Conservation (phyloP, 2,888 invertebrate genomes). For the Leptopilina drosophilae region DNA sequence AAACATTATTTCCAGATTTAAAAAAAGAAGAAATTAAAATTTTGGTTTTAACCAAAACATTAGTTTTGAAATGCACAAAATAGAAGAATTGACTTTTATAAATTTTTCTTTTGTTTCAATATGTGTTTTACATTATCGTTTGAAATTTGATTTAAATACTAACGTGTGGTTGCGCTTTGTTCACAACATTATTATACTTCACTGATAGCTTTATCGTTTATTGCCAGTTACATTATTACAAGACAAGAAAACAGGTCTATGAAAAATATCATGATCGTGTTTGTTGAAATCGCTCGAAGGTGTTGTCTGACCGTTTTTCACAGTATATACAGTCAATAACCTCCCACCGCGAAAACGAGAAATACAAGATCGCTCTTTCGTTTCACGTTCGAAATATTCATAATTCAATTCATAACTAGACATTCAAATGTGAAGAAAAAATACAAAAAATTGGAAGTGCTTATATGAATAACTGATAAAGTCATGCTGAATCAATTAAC, state of each 20-base stretch:
- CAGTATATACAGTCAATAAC: slow-evolving; percentile 22
- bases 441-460: not conserved
- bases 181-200: not conserved
- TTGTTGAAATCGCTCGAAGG: slow-evolving; percentile 25
- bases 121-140: no score
- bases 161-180: not conserved
- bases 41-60: no score
- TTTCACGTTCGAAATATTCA: slow-evolving; percentile 17
- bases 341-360: slow-evolving; percentile 26
- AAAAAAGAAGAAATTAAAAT: no score
- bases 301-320: slow-evolving; percentile 15
- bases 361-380: slow-evolving; percentile 6
- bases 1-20: no score
- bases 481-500: no score
- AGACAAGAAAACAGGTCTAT: slow-evolving; percentile 11
- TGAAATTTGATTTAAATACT: not conserved
- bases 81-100: no score
- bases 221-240: slow-evolving; percentile 13
- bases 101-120: no score
- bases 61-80: no score
- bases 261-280: slow-evolving; percentile 2
- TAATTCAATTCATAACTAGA: slow-evolving; percentile 4
- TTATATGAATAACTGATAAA: no score
- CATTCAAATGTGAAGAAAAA: not conserved
- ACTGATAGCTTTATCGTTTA: slow-evolving; percentile 23